phyloP scores from a whole-genome alignment of 2,888 invertebrate species.

The Drosophila cyrtoloma region DNA sequence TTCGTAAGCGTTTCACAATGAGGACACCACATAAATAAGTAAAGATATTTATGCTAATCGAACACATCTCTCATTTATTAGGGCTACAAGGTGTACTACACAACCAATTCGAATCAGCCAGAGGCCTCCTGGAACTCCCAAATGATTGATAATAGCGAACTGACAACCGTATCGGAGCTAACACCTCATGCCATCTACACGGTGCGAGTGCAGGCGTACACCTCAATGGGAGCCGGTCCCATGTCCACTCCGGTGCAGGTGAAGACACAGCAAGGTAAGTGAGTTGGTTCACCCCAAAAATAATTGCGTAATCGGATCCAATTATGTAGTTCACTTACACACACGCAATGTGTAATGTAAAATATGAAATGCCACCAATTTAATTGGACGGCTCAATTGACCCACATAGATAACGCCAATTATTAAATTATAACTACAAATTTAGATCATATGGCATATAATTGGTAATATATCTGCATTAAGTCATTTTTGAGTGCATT shows the following conservation, averaged over 20 bases:
- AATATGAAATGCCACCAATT: conserved; percentile 50
- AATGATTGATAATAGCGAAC: conserved; percentile 96
- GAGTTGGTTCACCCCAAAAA: conserved; percentile 10
- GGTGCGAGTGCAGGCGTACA: conserved; percentile 96
- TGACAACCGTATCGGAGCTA: conserved; percentile 96
- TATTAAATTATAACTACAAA: conserved; percentile 72
- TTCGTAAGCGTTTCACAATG: background rate
- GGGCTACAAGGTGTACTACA: conserved; percentile 99
- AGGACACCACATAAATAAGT: background rate
- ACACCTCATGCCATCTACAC: conserved; percentile 97
- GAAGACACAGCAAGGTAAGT: conserved; percentile 96
- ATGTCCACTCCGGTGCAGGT: conserved; percentile 98
- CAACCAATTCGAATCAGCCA: conserved; percentile 93
- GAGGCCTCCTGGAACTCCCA: conserved; percentile 97
- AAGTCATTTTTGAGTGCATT: background rate
- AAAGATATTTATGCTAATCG: background rate
- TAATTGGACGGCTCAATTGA: conserved; percentile 54
- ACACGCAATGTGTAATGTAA: conserved; percentile 25
- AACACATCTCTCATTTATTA: conserved; percentile 83
- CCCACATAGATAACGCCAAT: conserved; percentile 60
- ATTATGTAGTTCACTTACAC: conserved; percentile 39
- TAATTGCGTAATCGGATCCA: conserved; percentile 44
- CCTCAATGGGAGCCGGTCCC: conserved; percentile 97
- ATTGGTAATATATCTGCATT: background rate
- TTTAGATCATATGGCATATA: conserved; percentile 23